Evolutionary conservation across 2,113 vertebrate species (phyloP).

Genomic region (Capricornis sumatraensis): DNA sequence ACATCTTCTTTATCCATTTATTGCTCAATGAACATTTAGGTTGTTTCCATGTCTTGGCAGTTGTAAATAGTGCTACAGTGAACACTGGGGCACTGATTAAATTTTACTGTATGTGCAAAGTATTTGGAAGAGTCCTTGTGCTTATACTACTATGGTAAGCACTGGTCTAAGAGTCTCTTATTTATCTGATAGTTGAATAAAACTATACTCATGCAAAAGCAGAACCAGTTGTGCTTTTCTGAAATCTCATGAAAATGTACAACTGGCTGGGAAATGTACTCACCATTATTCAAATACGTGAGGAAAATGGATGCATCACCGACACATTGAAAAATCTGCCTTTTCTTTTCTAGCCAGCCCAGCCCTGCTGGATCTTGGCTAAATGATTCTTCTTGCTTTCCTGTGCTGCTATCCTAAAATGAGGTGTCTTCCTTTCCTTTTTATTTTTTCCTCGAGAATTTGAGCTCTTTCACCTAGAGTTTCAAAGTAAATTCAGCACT

Average conservation of each 20-base stretch:
- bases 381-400: not conserved
- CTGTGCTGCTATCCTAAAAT: not conserved
- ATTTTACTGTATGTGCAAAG: not conserved
- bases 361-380: not conserved
- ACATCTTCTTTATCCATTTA: not conserved
- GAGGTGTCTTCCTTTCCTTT: not conserved
- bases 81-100: not conserved
- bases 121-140: not conserved
- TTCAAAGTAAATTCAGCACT: not conserved
- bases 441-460: not conserved
- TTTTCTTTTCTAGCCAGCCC: not conserved
- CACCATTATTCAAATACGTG: not conserved
- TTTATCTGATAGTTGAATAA: not conserved
- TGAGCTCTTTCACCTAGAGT: not conserved
- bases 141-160: not conserved
- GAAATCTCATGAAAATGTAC: not conserved
- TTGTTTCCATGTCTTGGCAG: not conserved
- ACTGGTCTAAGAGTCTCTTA: not conserved
- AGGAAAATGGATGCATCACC: not conserved
- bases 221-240: not conserved
- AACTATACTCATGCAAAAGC: not conserved
- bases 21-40: not conserved
- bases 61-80: not conserved
- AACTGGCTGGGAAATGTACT: not conserved
- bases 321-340: not conserved